phyloP scores from a whole-genome alignment of 1,140 invertebrate genomes.

The Anoplolepis gracilipes region DNA sequence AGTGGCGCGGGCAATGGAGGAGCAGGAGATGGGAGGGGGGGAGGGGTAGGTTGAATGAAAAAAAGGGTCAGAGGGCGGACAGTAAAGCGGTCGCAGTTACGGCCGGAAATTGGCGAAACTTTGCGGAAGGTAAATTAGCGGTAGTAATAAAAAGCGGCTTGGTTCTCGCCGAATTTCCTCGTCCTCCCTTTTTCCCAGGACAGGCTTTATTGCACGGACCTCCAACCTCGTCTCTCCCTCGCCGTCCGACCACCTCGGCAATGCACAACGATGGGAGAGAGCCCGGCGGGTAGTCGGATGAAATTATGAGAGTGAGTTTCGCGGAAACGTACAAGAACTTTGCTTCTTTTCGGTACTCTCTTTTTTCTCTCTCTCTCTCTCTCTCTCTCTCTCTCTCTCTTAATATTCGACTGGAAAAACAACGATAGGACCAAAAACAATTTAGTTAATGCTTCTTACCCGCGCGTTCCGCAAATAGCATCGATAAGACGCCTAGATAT shows the following conservation, averaged over 20 bases:
- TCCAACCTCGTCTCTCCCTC: neutral
- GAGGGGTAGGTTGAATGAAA: neutral
- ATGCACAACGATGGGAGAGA: conserved; percentile 24
- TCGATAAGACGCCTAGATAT: conserved; percentile 70
- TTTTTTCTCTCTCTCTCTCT: neutral
- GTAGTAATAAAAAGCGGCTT: conserved; percentile 69
- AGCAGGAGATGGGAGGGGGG: no score
- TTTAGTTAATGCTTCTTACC: conserved; percentile 74
- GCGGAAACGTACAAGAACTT: conserved; percentile 44
- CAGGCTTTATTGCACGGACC: conserved; percentile 51
- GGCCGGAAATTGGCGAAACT: conserved; percentile 71
- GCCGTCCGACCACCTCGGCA: neutral
- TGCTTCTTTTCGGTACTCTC: neutral
- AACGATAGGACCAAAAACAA: conserved; percentile 70
- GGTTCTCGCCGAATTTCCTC: conserved; percentile 60
- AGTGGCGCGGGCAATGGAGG: no score
- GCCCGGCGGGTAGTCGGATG: neutral
- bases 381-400: neutral
- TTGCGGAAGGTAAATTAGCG: conserved; percentile 73
- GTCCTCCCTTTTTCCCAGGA: conserved; percentile 8
- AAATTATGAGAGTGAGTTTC: conserved; percentile 64
- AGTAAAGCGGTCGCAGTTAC: conserved; percentile 64
- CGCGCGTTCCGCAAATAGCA: conserved; percentile 46
- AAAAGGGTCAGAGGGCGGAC: conserved; percentile 51
- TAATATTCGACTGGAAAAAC: conserved; percentile 32